phyloP scores from a whole-genome alignment of 2,113 vertebrate species.

The Crotalus viridis region DNA sequence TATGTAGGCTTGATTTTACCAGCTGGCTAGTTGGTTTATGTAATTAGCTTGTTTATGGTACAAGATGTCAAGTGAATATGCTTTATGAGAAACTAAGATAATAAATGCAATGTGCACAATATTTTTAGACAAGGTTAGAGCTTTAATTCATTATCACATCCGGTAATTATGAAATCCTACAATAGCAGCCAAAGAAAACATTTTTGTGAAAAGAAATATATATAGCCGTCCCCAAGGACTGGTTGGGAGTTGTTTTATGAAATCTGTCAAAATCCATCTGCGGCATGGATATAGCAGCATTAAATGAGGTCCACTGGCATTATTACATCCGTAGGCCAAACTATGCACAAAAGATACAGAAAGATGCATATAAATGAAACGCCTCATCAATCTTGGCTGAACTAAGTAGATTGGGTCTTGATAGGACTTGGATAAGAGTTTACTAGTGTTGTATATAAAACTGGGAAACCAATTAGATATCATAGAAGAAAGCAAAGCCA shows the following conservation, averaged over 20 bases:
- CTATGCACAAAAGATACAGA: not conserved
- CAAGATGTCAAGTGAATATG: not conserved
- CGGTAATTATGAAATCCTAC: not conserved
- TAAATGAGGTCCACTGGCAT: not conserved
- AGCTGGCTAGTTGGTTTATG: not conserved
- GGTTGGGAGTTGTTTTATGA: not conserved
- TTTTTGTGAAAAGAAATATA: not conserved
- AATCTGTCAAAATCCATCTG: not conserved
- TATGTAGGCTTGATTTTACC: not conserved
- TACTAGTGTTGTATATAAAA: not conserved
- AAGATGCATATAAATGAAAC: not conserved
- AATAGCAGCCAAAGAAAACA: not conserved
- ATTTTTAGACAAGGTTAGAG: not conserved
- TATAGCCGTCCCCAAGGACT: not conserved
- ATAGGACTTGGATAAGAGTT: not conserved
- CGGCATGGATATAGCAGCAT: not conserved
- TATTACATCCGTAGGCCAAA: not conserved
- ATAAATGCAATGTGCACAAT: not conserved
- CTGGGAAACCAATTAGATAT: not conserved
- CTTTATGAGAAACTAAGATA: not conserved
- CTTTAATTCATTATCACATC: not conserved
- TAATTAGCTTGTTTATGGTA: not conserved
- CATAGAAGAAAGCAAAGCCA: not conserved
- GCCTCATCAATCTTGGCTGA: not conserved
- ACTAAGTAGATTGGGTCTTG: not conserved